These are phyloP conservation scores for Fringilla coelebs DNA, from an alignment of 2,797 vertebrate species.

Conservation along the genomic window DNA sequence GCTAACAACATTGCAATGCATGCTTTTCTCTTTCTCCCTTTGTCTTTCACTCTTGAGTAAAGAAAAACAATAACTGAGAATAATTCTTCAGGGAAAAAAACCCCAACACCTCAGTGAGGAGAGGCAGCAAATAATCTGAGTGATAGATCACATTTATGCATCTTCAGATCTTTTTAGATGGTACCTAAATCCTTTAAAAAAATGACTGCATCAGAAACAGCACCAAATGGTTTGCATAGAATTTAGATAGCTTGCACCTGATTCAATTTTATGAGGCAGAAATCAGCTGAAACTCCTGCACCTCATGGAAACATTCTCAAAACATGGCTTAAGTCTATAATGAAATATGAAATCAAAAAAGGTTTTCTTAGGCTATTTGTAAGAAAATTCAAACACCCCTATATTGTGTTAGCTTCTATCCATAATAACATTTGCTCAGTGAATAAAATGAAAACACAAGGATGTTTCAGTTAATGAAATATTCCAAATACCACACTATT, in stretches of 20 bases:
- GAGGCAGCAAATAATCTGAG: neutral
- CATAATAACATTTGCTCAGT: neutral
- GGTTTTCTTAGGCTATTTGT: neutral
- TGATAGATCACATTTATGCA: neutral
- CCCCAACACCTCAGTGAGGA: neutral
- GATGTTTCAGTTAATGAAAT: constrained; percentile 24
- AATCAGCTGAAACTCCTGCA: constrained; percentile 1
- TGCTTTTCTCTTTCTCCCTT: neutral
- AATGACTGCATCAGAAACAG: neutral
- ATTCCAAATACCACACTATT: neutral
- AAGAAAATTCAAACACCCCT: neutral
- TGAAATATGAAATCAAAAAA: neutral
- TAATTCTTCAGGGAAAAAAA: neutral
- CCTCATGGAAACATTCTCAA: neutral
- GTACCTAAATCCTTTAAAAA: neutral
- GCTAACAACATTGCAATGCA: neutral
- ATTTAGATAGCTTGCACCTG: neutral
- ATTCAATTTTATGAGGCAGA: neutral
- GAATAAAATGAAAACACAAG: constrained; percentile 8
- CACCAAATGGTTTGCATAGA: neutral
- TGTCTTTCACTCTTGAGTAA: neutral
- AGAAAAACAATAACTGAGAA: neutral
- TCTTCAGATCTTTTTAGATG: neutral
- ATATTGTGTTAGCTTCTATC: neutral
- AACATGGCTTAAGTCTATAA: neutral